phyloP scores from a whole-genome alignment of 2,888 invertebrate species.

The Timema cristinae region DNA sequence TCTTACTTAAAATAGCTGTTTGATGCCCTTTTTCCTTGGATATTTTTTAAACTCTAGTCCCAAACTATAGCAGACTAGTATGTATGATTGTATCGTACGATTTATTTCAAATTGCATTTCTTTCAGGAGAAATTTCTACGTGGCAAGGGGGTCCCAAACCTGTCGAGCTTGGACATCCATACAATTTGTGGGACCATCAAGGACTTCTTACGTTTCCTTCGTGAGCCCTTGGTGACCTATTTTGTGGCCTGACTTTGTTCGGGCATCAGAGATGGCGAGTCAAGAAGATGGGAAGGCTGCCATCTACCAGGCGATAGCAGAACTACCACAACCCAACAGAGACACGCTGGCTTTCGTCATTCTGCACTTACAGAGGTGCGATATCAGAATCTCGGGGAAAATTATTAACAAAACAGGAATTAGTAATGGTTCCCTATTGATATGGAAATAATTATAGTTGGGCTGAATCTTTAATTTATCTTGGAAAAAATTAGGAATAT shows the following conservation, averaged over 20 bases:
- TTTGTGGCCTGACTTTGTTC: conserved; percentile 79
- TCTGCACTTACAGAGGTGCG: conserved; percentile 78
- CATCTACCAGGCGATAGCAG: conserved; percentile 70
- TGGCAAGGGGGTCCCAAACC: conserved; percentile 78
- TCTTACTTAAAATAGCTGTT: no score
- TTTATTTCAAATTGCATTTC: conserved; percentile 10
- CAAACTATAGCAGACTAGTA: no score
- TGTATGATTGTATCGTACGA: no score
- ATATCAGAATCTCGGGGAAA: no score
- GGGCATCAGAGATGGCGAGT: conserved; percentile 58
- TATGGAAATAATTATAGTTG: no score
- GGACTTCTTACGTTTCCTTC: conserved; percentile 83
- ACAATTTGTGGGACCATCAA: conserved; percentile 91
- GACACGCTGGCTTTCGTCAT: conserved; percentile 93
- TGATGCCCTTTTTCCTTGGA: no score
- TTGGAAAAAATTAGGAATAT: no score
- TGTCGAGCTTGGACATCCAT: conserved; percentile 68
- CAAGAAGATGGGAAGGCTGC: conserved; percentile 58
- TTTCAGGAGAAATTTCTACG: conserved; percentile 75
- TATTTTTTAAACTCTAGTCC: no score
- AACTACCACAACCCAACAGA: conserved; percentile 86
- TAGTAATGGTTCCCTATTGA: no score
- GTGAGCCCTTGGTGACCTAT: conserved; percentile 84
- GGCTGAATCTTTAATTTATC: no score
- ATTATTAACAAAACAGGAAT: no score